Conservation (phyloP, 2,113 vertebrate genomes). For the Brienomyrus longianalis region DNA sequence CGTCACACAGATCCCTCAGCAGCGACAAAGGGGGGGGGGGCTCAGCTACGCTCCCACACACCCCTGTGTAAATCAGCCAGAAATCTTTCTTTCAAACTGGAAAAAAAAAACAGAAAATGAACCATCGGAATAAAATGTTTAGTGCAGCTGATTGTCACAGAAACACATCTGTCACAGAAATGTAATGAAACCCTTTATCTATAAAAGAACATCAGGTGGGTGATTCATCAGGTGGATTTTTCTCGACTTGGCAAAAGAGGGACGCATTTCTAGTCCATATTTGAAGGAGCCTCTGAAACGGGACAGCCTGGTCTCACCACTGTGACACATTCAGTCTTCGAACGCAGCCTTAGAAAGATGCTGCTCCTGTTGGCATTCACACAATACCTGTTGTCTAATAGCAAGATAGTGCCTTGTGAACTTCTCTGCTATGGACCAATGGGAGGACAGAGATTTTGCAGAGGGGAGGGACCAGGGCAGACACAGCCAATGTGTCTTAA, state of each 20-base stretch:
- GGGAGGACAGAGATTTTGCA: background rate
- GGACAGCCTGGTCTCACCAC: no score
- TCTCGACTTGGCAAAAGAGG: no score
- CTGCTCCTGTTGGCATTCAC: background rate
- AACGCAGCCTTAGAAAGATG: background rate
- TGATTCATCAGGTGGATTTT: background rate
- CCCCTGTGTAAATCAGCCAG: background rate
- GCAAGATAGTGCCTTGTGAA: background rate
- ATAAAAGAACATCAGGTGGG: background rate
- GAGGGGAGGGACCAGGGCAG: background rate
- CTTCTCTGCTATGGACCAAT: background rate
- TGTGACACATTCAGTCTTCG: background rate
- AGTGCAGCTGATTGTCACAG: background rate
- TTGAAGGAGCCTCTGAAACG: no score
- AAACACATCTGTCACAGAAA: background rate
- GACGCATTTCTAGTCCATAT: no score
- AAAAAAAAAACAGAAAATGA: background rate
- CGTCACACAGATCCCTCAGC: background rate
- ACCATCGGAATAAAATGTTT: background rate
- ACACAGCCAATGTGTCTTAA: background rate
- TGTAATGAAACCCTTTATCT: background rate
- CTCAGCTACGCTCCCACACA: background rate
- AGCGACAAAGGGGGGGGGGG: background rate
- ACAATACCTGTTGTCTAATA: background rate
- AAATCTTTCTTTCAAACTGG: background rate